These are phyloP conservation scores for Xenopus tropicalis DNA, from an alignment of 2,113 vertebrate species.

Conservation along the genomic window DNA sequence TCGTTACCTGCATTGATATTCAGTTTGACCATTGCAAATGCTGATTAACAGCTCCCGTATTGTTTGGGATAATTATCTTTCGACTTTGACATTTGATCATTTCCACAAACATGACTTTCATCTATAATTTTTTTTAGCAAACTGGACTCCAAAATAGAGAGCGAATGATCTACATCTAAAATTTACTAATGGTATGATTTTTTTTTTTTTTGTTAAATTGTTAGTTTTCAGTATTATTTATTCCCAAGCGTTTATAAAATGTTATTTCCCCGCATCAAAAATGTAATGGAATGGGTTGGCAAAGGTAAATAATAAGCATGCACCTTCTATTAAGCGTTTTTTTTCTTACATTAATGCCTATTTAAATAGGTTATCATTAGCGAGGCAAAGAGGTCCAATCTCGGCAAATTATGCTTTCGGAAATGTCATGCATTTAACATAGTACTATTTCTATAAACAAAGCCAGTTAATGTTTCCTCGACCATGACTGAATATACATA, in stretches of 20 bases:
- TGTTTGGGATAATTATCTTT: no score
- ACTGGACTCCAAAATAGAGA: background rate
- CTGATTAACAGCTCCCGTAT: no score
- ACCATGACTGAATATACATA: constrained; percentile 1
- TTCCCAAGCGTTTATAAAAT: background rate
- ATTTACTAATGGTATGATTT: background rate
- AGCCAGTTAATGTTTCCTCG: background rate
- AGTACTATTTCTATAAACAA: background rate
- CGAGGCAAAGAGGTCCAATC: background rate
- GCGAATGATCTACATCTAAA: background rate
- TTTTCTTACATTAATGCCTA: constrained; percentile 1
- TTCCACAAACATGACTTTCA: no score
- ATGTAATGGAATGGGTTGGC: background rate
- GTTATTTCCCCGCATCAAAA: background rate
- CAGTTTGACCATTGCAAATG: no score
- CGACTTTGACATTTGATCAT: no score
- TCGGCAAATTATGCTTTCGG: background rate
- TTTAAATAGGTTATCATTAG: constrained; percentile 6
- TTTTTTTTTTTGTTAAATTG: background rate
- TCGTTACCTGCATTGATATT: no score
- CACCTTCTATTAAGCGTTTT: constrained; percentile 1
- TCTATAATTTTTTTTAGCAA: no score
- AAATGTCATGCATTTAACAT: constrained; percentile 5
- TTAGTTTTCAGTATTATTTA: background rate
- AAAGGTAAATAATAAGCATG: constrained; percentile 3